Base-by-base conservation (phyloP, 2,113 vertebrate genomes). In the Procavia capensis region DNA sequence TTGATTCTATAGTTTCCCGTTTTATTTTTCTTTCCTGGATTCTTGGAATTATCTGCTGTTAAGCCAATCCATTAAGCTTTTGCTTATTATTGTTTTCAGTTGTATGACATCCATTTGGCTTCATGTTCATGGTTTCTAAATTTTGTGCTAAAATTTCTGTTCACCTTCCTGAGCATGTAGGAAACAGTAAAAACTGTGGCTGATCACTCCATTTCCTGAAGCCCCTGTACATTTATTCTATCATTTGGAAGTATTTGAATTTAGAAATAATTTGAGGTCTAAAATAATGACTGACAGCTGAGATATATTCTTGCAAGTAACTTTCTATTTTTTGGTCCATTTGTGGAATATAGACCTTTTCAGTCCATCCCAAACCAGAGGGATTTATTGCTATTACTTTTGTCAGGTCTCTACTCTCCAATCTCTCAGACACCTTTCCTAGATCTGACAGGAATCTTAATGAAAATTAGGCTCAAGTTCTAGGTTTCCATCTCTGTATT, bases 91-190 rank as follows among this genome's bases (percentile, higher is more conserved):
- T 16, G 13, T 54, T 54, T 54, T 54, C 50, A 54, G 50, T 74
- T 79, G 27, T 59, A 11, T 89, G 14, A 83, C 82, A 76, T 93
- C 24, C 8, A 29, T 47, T 74, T 93, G 50, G 0, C 59, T 81
- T 92, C 6, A 90, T n/a, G 93, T 92, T 78, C 76, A 43, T 88
- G 75, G 39, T 87, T 85, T 90, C 14, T 13, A 82, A 82, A 24
- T 76, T 64, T 64, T 78, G 20, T 63, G 24, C 29, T 85, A 29
- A 78, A 24, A 64, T 47, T 86, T 29, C 2, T 3, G n/a, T 45
- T 89, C 29, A 81, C 19, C 10, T 76, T 6, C 24, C 76, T 68
- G 16, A 85, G 81, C 61, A 54, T 54, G 29, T 86, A 10, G 86
- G 25, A 31, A 85, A 7, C 85, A 82, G 8, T 16, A 45, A 93